A percentile compares a stretch with the other conserved stretches of the same genome.
Evolutionary conservation across 2,797 vertebrate species (phyloP).

Genomic region (Clarias platycephalus): DNA sequence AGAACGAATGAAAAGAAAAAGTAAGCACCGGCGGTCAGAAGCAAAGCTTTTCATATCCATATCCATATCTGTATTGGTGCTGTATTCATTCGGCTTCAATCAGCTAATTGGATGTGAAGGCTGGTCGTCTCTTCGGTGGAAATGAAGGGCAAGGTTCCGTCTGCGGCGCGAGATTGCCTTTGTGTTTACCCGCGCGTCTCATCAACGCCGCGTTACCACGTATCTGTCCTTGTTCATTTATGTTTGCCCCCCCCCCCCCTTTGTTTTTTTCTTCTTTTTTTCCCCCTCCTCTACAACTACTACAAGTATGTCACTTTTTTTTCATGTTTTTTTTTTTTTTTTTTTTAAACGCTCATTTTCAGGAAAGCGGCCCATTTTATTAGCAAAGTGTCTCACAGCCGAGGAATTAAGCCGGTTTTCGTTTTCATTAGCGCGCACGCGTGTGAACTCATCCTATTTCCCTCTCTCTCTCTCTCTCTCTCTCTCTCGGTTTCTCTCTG

Average conservation of each 20-base stretch:
- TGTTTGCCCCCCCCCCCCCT: not conserved
- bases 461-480: not conserved
- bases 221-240: conserved; percentile 49
- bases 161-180: conserved; percentile 63
- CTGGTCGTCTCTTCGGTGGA: conserved; percentile 66
- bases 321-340: not conserved
- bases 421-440: conserved; percentile 10
- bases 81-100: conserved; percentile 77
- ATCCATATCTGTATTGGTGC: conserved; percentile 72
- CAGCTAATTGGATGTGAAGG: conserved; percentile 79
- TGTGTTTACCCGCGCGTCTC: conserved; percentile 59
- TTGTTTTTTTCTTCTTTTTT: not conserved
- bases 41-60: conserved; percentile 66
- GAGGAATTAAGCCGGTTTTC: not conserved
- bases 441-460: conserved; percentile 39
- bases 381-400: not conserved
- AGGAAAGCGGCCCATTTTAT: conserved; percentile 2
- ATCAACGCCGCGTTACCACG: conserved; percentile 46
- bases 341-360: conserved; percentile 8
- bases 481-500: no score
- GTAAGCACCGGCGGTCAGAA: conserved; percentile 69
- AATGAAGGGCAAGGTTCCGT: conserved; percentile 71
- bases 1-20: conserved; percentile 52
- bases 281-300: no score
- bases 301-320: not conserved